These are phyloP conservation scores for Sycophila texana DNA, from an alignment of 2,888 invertebrate genomes.

Conservation along the genomic window DNA sequence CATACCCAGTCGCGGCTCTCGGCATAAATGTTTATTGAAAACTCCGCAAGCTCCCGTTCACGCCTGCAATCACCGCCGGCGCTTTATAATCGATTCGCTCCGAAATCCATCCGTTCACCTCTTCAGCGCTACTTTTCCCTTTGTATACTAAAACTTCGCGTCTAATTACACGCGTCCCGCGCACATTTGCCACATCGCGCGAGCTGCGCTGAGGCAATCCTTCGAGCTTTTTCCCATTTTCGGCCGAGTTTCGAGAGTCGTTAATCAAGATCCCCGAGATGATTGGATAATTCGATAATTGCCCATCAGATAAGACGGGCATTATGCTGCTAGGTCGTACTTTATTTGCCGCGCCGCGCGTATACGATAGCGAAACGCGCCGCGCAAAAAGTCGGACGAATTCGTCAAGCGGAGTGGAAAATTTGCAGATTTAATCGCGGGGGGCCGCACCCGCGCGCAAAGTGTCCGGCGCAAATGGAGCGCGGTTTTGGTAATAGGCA, in stretches of 20 bases:
- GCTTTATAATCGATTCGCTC: conserved; percentile 26
- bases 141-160: background rate
- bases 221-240: conserved; percentile 11
- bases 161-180: conserved; percentile 18
- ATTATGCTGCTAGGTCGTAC: conserved; percentile 24
- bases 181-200: conserved; percentile 11
- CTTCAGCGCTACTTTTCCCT: background rate
- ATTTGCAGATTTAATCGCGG: conserved; percentile 22
- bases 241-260: conserved; percentile 13
- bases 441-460: background rate
- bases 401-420: conserved; percentile 17
- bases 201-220: background rate
- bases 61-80: background rate
- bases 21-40: conserved; percentile 38
- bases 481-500: background rate
- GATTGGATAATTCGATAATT: conserved; percentile 53
- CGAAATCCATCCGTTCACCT: conserved; percentile 12
- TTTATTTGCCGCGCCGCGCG: background rate
- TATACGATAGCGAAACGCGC: conserved; percentile 4
- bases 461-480: background rate
- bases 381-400: background rate
- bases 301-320: conserved; percentile 21
- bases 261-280: conserved; percentile 39
- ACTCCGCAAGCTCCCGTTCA: background rate
- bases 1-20: background rate